phyloP scores from a whole-genome alignment of 1,140 invertebrate species.

The Brachionus rotundiformis region DNA sequence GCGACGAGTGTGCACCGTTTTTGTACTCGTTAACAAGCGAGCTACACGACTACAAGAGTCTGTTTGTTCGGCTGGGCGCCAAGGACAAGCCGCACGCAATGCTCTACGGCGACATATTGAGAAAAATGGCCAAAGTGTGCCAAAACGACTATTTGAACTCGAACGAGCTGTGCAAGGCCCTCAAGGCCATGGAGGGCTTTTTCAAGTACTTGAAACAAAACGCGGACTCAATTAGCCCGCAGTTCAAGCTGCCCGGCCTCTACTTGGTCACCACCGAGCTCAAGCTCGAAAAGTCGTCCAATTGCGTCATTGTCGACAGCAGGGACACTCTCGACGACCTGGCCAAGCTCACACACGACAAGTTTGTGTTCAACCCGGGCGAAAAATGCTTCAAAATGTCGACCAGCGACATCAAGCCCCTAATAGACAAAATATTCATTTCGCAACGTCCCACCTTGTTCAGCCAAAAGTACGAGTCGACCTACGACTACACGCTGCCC shows the following conservation, averaged over 20 bases:
- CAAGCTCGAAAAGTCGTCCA: constrained; percentile 40
- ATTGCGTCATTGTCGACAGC: constrained; percentile 44
- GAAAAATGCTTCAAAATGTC: constrained; percentile 36
- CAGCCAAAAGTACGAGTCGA: constrained; percentile 43
- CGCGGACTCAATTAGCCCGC: not conserved
- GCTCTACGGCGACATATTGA: constrained; percentile 43
- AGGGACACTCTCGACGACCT: constrained; percentile 42
- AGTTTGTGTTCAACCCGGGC: constrained; percentile 51
- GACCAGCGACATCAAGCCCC: constrained; percentile 9
- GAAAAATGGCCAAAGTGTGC: constrained; percentile 51
- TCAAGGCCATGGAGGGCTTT: constrained; percentile 51
- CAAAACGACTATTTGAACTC: constrained; percentile 47
- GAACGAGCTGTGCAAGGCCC: constrained; percentile 49
- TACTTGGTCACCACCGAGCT: constrained; percentile 48
- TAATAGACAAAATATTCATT: constrained; percentile 50
- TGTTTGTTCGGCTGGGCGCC: constrained; percentile 30
- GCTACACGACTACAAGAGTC: constrained; percentile 1
- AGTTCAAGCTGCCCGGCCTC: constrained; percentile 41
- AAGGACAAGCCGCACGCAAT: constrained; percentile 25
- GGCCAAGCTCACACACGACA: not conserved
- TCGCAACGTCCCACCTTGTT: constrained; percentile 47
- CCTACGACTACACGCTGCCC: constrained; percentile 31
- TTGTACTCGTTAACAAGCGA: not conserved
- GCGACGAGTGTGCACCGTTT: constrained; percentile 48
- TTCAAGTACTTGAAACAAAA: constrained; percentile 32